phyloP scores from a whole-genome alignment of 2,113 vertebrate genomes.

The Recurvirostra avosetta region DNA sequence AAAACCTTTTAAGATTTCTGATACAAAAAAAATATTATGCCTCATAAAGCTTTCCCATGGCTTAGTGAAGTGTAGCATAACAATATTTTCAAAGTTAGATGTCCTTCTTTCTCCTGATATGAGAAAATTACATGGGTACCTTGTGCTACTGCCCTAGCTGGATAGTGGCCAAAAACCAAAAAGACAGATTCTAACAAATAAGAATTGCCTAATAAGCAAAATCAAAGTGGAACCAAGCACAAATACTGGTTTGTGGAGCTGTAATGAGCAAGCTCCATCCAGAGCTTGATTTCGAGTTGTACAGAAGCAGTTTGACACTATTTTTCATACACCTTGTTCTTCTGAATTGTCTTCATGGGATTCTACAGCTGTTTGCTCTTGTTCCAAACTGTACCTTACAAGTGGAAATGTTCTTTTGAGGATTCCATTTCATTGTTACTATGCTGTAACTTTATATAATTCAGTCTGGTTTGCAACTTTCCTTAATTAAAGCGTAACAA shows the following conservation, averaged over 20 bases:
- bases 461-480: background rate
- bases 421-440: background rate
- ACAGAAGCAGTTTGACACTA: background rate
- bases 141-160: background rate
- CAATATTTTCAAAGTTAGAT: background rate
- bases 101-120: background rate
- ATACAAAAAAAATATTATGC: background rate
- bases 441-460: background rate
- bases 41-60: background rate
- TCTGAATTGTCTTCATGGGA: background rate
- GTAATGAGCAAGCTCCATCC: background rate
- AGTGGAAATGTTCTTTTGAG: background rate
- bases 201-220: background rate
- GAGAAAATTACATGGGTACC: background rate
- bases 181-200: background rate
- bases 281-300: background rate
- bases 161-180: background rate
- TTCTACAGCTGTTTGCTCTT: background rate
- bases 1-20: background rate
- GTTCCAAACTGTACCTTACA: background rate
- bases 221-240: background rate
- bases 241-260: background rate
- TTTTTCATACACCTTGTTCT: background rate
- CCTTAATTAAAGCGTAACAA: background rate
- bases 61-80: background rate